Evolutionary conservation across 2,797 vertebrate species (phyloP).

Genomic region (Cacajao melanocephalus): DNA sequence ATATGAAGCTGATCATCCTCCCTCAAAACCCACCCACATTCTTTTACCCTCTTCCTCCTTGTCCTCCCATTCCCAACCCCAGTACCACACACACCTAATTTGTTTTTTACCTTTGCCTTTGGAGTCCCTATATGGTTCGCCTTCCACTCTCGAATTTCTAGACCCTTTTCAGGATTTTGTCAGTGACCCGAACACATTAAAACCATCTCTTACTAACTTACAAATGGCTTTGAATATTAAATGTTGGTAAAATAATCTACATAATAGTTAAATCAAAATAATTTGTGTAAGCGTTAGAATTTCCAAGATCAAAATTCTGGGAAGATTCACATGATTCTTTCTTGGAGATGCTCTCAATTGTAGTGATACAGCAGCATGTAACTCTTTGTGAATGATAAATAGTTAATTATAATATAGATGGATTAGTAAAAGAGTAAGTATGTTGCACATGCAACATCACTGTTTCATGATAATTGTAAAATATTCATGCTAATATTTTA

Average conservation of each 20-base stretch:
- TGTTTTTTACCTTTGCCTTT: background rate
- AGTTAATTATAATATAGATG: background rate
- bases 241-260: background rate
- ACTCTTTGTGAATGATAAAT: background rate
- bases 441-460: background rate
- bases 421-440: background rate
- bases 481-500: background rate
- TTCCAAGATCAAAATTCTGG: background rate
- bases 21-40: background rate
- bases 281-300: background rate
- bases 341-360: background rate
- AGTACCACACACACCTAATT: background rate
- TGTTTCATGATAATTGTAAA: background rate
- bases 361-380: no score
- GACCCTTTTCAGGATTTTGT: background rate
- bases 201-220: background rate
- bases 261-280: background rate
- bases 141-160: background rate
- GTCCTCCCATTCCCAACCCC: accelerated
- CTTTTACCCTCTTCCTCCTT: background rate
- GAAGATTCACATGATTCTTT: background rate
- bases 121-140: background rate
- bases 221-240: background rate
- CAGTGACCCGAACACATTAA: background rate
- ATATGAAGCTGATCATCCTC: background rate